Evolutionary conservation across 2,797 vertebrate species (phyloP).

Genomic region (Sciaenops ocellatus): DNA sequence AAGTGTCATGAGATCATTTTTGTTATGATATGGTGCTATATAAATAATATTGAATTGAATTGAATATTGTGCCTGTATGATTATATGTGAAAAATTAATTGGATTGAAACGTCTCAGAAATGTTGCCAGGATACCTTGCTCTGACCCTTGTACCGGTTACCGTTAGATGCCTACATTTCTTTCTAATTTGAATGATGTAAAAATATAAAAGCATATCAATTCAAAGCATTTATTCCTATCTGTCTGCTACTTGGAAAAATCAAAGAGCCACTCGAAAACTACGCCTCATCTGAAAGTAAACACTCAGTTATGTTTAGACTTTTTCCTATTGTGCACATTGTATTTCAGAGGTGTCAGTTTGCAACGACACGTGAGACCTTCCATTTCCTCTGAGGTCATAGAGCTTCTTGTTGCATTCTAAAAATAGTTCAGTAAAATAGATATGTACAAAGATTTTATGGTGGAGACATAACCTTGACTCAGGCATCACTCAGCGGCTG

Average conservation of each 20-base stretch:
- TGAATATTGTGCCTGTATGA: too few relatives aligned
- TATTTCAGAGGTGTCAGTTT: slow-evolving; percentile 20
- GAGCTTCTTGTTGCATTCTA: slow-evolving; percentile 22
- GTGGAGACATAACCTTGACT: slow-evolving; percentile 24
- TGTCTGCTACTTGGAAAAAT: slow-evolving; percentile 35
- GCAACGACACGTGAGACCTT: slow-evolving; percentile 31
- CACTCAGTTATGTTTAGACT: slow-evolving; percentile 17
- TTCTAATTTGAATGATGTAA: not conserved
- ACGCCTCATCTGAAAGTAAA: slow-evolving; percentile 5
- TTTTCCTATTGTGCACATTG: slow-evolving; percentile 43
- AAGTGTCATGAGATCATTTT: too few relatives aligned
- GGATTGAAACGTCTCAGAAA: slow-evolving; percentile 29
- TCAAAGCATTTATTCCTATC: not conserved
- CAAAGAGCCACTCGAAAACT: not conserved
- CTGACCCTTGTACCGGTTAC: not conserved
- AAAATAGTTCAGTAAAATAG: slow-evolving; percentile 58
- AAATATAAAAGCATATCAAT: not conserved
- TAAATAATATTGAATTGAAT: too few relatives aligned
- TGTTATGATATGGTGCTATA: too few relatives aligned
- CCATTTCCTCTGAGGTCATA: slow-evolving; percentile 54
- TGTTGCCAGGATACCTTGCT: not conserved
- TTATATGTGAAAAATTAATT: too few relatives aligned
- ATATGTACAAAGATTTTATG: slow-evolving; percentile 9
- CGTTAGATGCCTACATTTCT: too few relatives aligned
- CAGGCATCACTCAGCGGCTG: slow-evolving; percentile 17